Evolutionary conservation across 1,140 invertebrate species (phyloP).

Genomic region (Zaprionus tsacasi): DNA sequence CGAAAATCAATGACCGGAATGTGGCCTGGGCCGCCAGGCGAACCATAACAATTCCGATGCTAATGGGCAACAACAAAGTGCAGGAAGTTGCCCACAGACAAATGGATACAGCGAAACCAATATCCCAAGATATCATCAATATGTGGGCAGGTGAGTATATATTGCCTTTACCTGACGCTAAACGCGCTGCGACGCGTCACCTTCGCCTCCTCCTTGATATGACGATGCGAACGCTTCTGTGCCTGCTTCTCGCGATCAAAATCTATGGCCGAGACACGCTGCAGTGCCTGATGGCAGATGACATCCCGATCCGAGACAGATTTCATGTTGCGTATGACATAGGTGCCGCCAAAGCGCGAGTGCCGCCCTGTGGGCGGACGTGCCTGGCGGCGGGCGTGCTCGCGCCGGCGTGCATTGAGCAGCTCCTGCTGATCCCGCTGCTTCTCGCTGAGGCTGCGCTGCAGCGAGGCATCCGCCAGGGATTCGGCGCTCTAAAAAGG

Average conservation of each 20-base stretch:
- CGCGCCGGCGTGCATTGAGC: conserved; percentile 87
- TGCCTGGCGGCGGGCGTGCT: conserved; percentile 84
- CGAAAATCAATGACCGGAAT: conserved; percentile 79
- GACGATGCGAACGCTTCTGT: conserved; percentile 84
- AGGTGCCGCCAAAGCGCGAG: conserved; percentile 97
- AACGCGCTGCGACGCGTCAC: conserved; percentile 90
- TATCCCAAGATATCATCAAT: conserved; percentile 11
- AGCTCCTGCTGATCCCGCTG: conserved; percentile 92
- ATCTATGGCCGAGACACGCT: conserved; percentile 89
- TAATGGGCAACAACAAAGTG: conserved; percentile 68
- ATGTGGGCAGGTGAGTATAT: background rate
- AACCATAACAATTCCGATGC: conserved; percentile 74
- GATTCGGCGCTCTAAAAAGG: conserved; percentile 88
- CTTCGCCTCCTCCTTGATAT: conserved; percentile 86
- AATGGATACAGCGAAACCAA: conserved; percentile 45
- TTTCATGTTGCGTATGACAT: conserved; percentile 95
- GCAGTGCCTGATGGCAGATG: conserved; percentile 94
- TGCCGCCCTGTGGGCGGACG: conserved; percentile 86
- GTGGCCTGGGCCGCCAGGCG: conserved; percentile 53
- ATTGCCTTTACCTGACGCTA: conserved; percentile 87
- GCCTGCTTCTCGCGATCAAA: conserved; percentile 91
- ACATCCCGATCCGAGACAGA: conserved; percentile 95
- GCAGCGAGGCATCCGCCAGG: conserved; percentile 91
- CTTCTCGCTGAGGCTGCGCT: conserved; percentile 91
- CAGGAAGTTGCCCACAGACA: conserved; percentile 71